Evolutionary conservation across 92 coral and sea anemone species (phyloP).

Genomic region (Zoanthus sansibaricus): DNA sequence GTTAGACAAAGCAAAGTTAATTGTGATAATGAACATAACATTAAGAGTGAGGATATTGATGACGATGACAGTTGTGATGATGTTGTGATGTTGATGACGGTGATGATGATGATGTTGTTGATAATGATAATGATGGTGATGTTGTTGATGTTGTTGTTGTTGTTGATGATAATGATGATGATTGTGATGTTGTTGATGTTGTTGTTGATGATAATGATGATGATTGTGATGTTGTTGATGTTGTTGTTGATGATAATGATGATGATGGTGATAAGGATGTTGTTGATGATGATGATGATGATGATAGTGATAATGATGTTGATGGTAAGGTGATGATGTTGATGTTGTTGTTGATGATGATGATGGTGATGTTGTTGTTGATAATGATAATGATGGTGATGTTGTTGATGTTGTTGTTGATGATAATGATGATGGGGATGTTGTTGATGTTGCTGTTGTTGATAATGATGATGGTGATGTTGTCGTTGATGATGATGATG

Average conservation of each 20-base stretch:
- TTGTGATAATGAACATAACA: not conserved
- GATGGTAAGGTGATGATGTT: not conserved
- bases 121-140: too few relatives aligned
- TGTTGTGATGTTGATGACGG: not conserved
- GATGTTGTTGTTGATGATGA: not conserved
- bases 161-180: too few relatives aligned
- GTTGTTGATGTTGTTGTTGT: too few relatives aligned
- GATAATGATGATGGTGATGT: not conserved
- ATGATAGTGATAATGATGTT: not conserved
- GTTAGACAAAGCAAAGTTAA: not conserved
- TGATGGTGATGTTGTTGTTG: not conserved
- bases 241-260: not conserved
- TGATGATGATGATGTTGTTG: too few relatives aligned
- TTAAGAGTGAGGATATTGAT: not conserved
- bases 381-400: not conserved
- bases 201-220: not conserved
- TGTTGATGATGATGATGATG: not conserved
- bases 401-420: too few relatives aligned
- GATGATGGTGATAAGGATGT: not conserved
- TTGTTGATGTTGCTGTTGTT: too few relatives aligned
- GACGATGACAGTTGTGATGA: not conserved
- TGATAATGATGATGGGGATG: too few relatives aligned
- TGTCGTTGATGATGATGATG: not conserved
- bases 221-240: not conserved
- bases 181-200: too few relatives aligned